A percentile compares a stretch with the other conserved stretches of the same genome.
These are phyloP conservation scores for Okapia johnstoni DNA, from an alignment of 2,113 vertebrate genomes.

Conservation along the genomic window DNA sequence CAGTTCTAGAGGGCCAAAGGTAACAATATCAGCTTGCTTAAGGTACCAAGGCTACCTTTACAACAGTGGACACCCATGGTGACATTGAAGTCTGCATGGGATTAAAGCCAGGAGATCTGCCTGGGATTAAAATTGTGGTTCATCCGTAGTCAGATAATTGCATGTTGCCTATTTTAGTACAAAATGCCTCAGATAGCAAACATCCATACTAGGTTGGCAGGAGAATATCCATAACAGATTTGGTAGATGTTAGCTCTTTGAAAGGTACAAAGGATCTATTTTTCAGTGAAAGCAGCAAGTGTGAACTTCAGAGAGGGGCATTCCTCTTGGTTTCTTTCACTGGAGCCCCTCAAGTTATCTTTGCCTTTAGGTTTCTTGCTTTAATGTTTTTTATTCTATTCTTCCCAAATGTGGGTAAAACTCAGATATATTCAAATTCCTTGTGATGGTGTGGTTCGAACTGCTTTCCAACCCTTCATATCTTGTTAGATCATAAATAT, in stretches of 20 bases:
- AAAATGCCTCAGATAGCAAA: not conserved
- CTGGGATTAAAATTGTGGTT: not conserved
- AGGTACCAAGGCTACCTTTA: not conserved
- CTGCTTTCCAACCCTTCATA: not conserved
- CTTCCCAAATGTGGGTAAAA: not conserved
- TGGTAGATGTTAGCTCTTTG: not conserved
- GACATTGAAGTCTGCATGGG: not conserved
- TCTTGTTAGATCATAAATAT: not conserved
- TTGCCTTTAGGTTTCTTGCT: not conserved
- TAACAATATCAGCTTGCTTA: not conserved
- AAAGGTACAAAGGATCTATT: too few relatives aligned
- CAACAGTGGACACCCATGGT: not conserved
- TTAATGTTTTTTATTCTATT: not conserved
- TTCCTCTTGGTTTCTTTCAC: not conserved
- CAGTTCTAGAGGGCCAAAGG: too few relatives aligned
- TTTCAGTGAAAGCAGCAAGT: not conserved
- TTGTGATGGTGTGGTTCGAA: not conserved
- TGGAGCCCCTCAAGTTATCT: not conserved
- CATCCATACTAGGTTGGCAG: not conserved
- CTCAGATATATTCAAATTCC: not conserved
- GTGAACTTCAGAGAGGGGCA: not conserved
- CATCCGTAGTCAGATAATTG: not conserved
- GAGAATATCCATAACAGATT: not conserved
- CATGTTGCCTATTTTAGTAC: not conserved
- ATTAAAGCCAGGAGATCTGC: not conserved